Evolutionary conservation across 2,113 vertebrate species (phyloP), one percentile per base, ranked within the genome.

Genomic region (Callopanchax toddi): DNA sequence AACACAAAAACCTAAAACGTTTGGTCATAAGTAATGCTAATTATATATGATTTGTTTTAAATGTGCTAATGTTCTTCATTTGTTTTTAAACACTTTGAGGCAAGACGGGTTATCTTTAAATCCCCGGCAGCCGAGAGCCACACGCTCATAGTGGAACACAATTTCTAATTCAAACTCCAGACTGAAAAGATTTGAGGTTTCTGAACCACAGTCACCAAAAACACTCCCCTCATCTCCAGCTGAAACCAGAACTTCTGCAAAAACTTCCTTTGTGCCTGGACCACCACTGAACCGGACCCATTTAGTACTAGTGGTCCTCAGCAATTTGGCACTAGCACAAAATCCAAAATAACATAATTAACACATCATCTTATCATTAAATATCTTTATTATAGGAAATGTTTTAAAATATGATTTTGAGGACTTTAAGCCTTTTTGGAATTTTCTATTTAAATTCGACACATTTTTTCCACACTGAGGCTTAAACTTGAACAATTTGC

Each of bases 401-500:
- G n/a, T n/a, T n/a, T n/a, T n/a, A n/a, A n/a, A n/a, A n/a, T n/a
- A n/a, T n/a, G n/a, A n/a, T n/a, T n/a, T n/a, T n/a, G n/a, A n/a
- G n/a, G n/a, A 51, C 43, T 52, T 60, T 66, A 5, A 29, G 18
- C 34, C 36, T 50, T 71, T 42, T 5, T 40, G 29, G 71, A 58
- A 62, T 49, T 63, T 69, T 65, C 34, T 21, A 72, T 44, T 42
- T 78, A 69, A 71, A 86, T 71, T 55, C 23, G 67, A 77, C 74
- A 71, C 52, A 13, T 76, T 72, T 79, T 79, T 79, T 74, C 81
- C 79, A 81, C 67, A 22, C 57, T 46, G 43, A 51, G 66, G 48
- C 52, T 66, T 59, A 44, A 68, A 26, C 57, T 70, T 51, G 69
- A 53, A 65, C 67, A 79, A 69, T 78, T 65, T 36, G 69, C 72